These are phyloP conservation scores for Caenorhabditis japonica DNA, from an alignment of 2,888 invertebrate species.

Conservation along the genomic window DNA sequence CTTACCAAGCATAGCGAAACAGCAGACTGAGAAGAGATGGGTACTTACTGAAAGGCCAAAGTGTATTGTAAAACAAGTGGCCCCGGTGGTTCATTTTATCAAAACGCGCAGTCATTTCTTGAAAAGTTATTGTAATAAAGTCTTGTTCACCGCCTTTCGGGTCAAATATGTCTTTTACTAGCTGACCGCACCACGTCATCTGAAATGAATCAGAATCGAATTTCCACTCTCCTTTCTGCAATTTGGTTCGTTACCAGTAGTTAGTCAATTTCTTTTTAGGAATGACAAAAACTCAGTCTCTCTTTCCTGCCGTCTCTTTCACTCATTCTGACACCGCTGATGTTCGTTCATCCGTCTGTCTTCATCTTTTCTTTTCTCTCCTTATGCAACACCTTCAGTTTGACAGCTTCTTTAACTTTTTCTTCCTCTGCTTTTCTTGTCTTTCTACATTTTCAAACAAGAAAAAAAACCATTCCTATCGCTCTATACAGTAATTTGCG, in stretches of 20 bases:
- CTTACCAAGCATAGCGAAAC: too few species aligned
- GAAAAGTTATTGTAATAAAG: slow-evolving; percentile 42
- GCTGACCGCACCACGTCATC: slow-evolving; percentile 27
- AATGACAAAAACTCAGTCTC: slow-evolving; percentile 13
- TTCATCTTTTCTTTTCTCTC: too few species aligned
- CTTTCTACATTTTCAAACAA: background rate
- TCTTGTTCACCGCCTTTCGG: too few species aligned
- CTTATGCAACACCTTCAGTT: too few species aligned
- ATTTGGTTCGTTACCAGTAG: slow-evolving; percentile 23
- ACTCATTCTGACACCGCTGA: slow-evolving; percentile 40
- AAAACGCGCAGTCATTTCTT: slow-evolving; percentile 35
- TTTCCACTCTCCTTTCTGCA: background rate
- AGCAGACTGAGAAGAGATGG: too few species aligned
- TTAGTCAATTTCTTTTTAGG: slow-evolving; percentile 40
- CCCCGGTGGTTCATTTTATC: slow-evolving; percentile 27
- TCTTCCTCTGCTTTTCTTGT: background rate
- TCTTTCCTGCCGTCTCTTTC: slow-evolving; percentile 20
- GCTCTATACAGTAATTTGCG: slow-evolving; percentile 31
- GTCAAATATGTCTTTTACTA: background rate
- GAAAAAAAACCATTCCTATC: slow-evolving; percentile 15
- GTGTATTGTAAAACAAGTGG: slow-evolving; percentile 44
- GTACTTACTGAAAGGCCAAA: slow-evolving; percentile 23
- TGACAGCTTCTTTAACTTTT: slow-evolving; percentile 9
- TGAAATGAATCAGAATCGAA: background rate
- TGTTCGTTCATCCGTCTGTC: slow-evolving; percentile 47